Evolutionary conservation across 1,140 invertebrate species (phyloP).

Genomic region (Trinorchestia longiramus): DNA sequence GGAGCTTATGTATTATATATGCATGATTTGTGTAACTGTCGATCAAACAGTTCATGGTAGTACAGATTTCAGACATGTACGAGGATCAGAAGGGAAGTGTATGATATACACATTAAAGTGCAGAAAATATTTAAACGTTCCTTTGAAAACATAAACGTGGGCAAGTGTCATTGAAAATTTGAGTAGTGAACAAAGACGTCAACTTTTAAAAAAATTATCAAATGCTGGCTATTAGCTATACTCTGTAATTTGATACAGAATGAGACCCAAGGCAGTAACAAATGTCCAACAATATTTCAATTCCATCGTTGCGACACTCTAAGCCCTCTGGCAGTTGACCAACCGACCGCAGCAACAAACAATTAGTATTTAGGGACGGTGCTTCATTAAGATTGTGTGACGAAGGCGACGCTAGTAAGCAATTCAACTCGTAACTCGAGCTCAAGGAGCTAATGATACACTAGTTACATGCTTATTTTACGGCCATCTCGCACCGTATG

Average conservation of each 20-base stretch:
- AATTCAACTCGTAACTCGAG: slow-evolving; percentile 15
- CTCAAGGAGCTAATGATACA: slow-evolving; percentile 46
- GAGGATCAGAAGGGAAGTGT: neutral
- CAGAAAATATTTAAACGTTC: neutral
- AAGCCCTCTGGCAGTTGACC: neutral
- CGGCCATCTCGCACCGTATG: neutral
- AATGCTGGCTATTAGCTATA: neutral
- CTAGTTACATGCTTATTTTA: slow-evolving; percentile 52
- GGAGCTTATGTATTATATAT: too few relatives aligned
- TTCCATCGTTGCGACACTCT: neutral
- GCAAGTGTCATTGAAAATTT: neutral
- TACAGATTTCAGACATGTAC: neutral
- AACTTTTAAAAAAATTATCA: neutral
- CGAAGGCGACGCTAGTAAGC: neutral
- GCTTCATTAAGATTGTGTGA: neutral
- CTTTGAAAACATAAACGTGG: neutral
- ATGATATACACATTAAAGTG: neutral
- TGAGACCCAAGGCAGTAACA: neutral
- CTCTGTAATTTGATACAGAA: neutral
- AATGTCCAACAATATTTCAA: neutral
- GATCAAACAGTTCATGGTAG: neutral
- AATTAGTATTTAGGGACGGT: neutral
- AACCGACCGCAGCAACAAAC: neutral
- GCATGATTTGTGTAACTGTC: neutral
- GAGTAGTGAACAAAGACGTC: neutral